Conservation (phyloP, 2,888 invertebrate species). For the Cylloceria caligata region DNA sequence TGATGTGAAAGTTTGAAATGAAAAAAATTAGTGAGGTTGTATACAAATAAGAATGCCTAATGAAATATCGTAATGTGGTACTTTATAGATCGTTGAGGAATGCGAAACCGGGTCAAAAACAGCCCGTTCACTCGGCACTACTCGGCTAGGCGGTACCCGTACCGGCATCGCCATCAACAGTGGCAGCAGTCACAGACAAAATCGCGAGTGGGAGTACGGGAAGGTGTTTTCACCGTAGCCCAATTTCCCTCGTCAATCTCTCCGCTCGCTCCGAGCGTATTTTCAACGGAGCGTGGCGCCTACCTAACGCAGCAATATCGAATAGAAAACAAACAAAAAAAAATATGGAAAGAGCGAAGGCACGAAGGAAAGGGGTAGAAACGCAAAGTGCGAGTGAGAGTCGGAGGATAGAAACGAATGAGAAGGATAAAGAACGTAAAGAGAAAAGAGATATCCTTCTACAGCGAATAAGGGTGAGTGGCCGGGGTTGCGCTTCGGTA, state of each 20-base stretch:
- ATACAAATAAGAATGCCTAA: constrained; percentile 11
- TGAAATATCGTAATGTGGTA: constrained; percentile 42
- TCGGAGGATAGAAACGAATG: constrained; percentile 17
- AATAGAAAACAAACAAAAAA: constrained; percentile 62
- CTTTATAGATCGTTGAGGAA: constrained; percentile 60
- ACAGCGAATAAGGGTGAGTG: constrained; percentile 21
- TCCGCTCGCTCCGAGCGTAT: constrained; percentile 54
- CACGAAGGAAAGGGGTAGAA: constrained; percentile 10
- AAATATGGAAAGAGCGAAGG: constrained; percentile 11
- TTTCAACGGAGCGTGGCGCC: constrained; percentile 58
- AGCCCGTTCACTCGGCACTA: constrained; percentile 53
- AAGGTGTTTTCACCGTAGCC: constrained; percentile 66
- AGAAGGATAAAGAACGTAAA: constrained; percentile 20
- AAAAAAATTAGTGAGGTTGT: neutral
- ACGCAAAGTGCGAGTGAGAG: constrained; percentile 47
- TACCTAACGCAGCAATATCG: constrained; percentile 54
- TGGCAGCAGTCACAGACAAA: constrained; percentile 53
- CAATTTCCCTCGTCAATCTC: constrained; percentile 67
- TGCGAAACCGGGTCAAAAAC: constrained; percentile 66
- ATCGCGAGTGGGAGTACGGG: constrained; percentile 36
- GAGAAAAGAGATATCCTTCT: constrained; percentile 31
- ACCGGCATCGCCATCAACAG: constrained; percentile 45
- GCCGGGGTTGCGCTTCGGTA: constrained; percentile 45
- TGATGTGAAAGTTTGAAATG: neutral
- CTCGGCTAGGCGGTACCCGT: constrained; percentile 51